These are phyloP conservation scores for Clarias magur DNA, from an alignment of 2,113 vertebrate species.

Conservation along the genomic window DNA sequence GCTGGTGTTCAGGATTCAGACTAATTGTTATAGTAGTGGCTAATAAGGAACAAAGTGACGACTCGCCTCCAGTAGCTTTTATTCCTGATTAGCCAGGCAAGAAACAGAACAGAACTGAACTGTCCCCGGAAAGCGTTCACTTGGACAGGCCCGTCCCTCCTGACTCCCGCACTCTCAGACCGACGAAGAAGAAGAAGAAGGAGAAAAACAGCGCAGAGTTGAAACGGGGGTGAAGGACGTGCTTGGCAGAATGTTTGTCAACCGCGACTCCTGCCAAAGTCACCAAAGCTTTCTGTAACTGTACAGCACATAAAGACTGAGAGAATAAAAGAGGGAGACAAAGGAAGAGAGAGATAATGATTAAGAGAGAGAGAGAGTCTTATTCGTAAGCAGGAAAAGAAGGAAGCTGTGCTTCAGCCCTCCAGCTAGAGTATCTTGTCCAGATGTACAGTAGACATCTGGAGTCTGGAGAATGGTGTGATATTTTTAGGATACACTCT, in stretches of 20 bases:
- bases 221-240: slow-evolving; percentile 63
- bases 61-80: not conserved
- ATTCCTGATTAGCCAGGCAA: not conserved
- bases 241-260: slow-evolving; percentile 32
- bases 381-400: slow-evolving; percentile 21
- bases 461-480: slow-evolving; percentile 16
- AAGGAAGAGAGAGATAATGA: slow-evolving; percentile 9
- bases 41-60: not conserved
- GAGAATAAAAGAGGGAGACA: slow-evolving; percentile 7
- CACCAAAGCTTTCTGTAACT: slow-evolving; percentile 34
- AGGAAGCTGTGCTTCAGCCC: not conserved
- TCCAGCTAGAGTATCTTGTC: slow-evolving; percentile 48
- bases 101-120: too few species aligned
- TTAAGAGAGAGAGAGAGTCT: not conserved
- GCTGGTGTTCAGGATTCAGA: not conserved
- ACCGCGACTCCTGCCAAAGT: slow-evolving; percentile 44
- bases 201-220: slow-evolving; percentile 61
- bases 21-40: not conserved
- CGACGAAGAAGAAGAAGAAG: slow-evolving; percentile 38
- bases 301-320: slow-evolving; percentile 2
- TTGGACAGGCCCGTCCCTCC: not conserved
- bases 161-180: slow-evolving; percentile 58
- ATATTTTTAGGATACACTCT: slow-evolving; percentile 33
- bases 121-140: slow-evolving; percentile 37
- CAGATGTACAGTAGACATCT: slow-evolving; percentile 54